These are phyloP conservation scores for Tuta absoluta DNA, from an alignment of 2,888 invertebrate genomes.

Conservation along the genomic window DNA sequence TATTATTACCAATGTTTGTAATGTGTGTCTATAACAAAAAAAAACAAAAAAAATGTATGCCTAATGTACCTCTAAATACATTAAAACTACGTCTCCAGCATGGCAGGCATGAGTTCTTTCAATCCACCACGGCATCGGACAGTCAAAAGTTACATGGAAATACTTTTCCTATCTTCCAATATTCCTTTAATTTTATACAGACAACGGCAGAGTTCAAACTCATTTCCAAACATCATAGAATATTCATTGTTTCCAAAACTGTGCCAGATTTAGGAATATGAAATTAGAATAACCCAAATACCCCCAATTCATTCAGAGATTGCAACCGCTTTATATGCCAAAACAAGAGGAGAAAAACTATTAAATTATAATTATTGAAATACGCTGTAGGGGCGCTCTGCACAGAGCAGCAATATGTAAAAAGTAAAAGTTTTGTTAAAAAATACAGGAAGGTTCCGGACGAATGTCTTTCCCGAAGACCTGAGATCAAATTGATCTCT, in stretches of 20 bases:
- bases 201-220: not conserved
- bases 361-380: constrained; percentile 28
- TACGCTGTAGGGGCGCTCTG: not conserved
- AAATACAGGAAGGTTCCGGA: too few relatives aligned
- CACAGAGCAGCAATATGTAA: too few relatives aligned
- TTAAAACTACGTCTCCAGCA: too few relatives aligned
- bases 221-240: constrained; percentile 11
- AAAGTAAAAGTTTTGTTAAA: too few relatives aligned
- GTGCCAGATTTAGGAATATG: not conserved
- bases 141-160: not conserved
- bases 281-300: constrained; percentile 8
- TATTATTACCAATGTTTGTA: too few relatives aligned
- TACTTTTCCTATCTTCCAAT: not conserved
- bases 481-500: too few relatives aligned
- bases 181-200: not conserved
- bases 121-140: too few relatives aligned
- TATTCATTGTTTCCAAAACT: not conserved
- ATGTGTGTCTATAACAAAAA: too few relatives aligned
- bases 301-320: not conserved
- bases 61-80: too few relatives aligned
- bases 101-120: too few relatives aligned
- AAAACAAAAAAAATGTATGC: too few relatives aligned
- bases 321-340: constrained; percentile 4
- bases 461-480: too few relatives aligned
- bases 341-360: constrained; percentile 23